Evolutionary conservation across 2,888 invertebrate genomes (phyloP).

Genomic region (Mystacides longicornis): DNA sequence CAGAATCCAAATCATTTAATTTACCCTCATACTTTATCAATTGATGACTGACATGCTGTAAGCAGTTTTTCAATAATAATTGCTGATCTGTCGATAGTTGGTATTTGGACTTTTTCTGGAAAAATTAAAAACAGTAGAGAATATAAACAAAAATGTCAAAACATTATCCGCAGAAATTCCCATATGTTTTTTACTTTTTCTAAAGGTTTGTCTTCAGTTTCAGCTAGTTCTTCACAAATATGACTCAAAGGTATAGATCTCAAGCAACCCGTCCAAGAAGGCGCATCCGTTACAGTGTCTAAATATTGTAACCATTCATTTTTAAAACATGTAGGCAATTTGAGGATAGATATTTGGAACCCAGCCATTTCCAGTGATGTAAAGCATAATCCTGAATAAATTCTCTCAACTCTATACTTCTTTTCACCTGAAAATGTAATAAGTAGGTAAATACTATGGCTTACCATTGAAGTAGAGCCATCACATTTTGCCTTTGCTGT

Average conservation of each 20-base stretch:
- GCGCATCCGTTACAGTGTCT: constrained; percentile 51
- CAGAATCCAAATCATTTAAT: constrained; percentile 60
- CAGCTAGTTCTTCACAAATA: not conserved
- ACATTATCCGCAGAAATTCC: no score
- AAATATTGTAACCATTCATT: constrained; percentile 48
- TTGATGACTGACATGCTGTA: constrained; percentile 43
- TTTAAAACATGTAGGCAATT: constrained; percentile 41
- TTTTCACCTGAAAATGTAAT: constrained; percentile 4
- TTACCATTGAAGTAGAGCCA: no score
- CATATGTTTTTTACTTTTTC: not conserved
- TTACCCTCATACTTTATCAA: constrained; percentile 53
- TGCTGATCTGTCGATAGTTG: constrained; percentile 22
- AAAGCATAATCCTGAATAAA: constrained; percentile 54
- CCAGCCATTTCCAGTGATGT: constrained; percentile 76
- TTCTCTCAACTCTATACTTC: constrained; percentile 42
- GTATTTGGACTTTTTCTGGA: constrained; percentile 9
- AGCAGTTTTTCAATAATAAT: constrained; percentile 33
- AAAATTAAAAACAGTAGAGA: not conserved
- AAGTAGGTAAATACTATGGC: no score
- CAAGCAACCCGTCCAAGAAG: constrained; percentile 49
- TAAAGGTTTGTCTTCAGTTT: not conserved
- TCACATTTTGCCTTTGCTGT: no score
- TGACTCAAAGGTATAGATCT: constrained; percentile 7
- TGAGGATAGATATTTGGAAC: constrained; percentile 64
- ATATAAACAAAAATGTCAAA: no score